These are phyloP conservation scores for Leptoteleia sp. DNA, from an alignment of 1,140 invertebrate genomes.

Conservation along the genomic window DNA sequence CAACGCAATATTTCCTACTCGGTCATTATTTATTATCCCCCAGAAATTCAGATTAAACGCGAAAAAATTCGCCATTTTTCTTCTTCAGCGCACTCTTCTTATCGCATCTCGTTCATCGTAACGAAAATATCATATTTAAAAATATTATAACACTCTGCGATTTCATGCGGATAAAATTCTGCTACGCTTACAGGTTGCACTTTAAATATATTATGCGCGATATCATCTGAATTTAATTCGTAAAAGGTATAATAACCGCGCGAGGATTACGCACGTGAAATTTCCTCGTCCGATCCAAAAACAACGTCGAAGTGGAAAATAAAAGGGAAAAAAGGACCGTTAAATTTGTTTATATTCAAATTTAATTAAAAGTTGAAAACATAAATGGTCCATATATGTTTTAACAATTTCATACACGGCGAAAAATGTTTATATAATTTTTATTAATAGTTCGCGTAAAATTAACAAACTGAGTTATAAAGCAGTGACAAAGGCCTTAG, in stretches of 20 bases:
- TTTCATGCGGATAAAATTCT: conserved; percentile 21
- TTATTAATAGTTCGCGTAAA: no score
- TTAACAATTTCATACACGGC: no score
- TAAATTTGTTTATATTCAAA: conserved; percentile 4
- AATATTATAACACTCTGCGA: conserved; percentile 9
- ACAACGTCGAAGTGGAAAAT: neutral
- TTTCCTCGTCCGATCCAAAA: neutral
- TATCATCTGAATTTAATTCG: conserved; percentile 17
- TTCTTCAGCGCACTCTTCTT: conserved; percentile 4
- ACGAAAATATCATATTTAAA: conserved; percentile 33
- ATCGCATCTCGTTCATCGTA: conserved; percentile 14
- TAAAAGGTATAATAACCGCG: conserved; percentile 10
- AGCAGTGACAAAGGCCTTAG: no score
- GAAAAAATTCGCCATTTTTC: conserved; percentile 19
- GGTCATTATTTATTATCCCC: conserved; percentile 9
- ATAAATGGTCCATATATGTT: no score
- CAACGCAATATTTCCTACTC: no score
- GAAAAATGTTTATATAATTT: no score
- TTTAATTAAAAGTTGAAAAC: conserved; percentile 21
- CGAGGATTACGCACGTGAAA: neutral
- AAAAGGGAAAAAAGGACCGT: neutral
- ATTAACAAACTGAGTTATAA: no score
- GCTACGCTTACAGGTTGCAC: conserved; percentile 4
- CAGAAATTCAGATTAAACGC: conserved; percentile 15
- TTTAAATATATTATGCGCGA: conserved; percentile 2